Evolutionary conservation across 35 echinoderm and acorn worm species (phyloP).

Genomic region (Amphiura filiformis): DNA sequence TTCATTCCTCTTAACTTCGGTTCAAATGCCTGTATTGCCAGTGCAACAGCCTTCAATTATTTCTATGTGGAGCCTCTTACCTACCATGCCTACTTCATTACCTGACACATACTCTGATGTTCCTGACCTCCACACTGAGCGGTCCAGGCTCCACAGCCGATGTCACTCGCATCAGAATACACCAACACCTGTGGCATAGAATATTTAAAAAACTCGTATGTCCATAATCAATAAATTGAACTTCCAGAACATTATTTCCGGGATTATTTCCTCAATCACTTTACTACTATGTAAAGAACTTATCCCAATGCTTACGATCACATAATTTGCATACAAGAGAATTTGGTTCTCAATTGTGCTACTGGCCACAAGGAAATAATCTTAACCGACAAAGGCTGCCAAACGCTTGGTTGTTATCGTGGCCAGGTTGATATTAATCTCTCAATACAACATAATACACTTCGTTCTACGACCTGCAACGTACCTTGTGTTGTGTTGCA

Average conservation of each 20-base stretch:
- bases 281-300: neutral
- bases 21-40: neutral
- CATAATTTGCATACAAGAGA: neutral
- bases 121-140: neutral
- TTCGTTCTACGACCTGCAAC: neutral
- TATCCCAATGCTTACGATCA: neutral
- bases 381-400: neutral
- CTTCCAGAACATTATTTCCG: neutral
- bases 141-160: neutral
- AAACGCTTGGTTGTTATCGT: neutral
- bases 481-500: neutral
- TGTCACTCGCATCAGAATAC: constrained; percentile 4
- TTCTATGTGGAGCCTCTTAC: constrained; percentile 50
- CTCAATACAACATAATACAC: neutral
- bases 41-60: neutral
- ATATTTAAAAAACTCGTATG: neutral
- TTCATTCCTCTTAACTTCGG: neutral
- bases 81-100: neutral
- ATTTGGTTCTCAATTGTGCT: neutral
- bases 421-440: neutral
- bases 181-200: neutral
- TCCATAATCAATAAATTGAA: neutral
- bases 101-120: neutral
- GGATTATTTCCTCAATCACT: neutral
- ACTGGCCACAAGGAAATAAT: constrained; percentile 1